Conservation (phyloP, 1,140 invertebrate genomes). For the Choristoneura fumiferana region DNA sequence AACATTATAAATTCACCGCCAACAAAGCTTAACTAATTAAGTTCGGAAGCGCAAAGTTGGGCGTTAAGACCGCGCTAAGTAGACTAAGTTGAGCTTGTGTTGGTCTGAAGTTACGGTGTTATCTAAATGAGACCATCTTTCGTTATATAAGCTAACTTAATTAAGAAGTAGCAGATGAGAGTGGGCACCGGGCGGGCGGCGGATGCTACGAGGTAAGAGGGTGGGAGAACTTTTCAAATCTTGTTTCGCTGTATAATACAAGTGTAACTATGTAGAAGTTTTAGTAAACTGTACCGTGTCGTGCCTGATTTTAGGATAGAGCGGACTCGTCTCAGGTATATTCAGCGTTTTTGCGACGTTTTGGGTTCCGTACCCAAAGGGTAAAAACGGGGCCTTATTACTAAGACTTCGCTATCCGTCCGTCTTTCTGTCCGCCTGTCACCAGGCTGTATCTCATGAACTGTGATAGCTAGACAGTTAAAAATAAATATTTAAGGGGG, state of each 20-base stretch:
- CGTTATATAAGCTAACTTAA: conserved; percentile 80
- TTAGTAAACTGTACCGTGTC: too few species aligned
- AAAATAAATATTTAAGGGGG: too few species aligned
- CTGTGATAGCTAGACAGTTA: too few species aligned
- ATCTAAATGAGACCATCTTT: conserved; percentile 80
- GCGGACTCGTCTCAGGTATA: too few species aligned
- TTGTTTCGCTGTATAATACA: neutral
- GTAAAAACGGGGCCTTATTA: too few species aligned
- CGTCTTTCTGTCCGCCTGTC: too few species aligned
- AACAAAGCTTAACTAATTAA: conserved; percentile 55
- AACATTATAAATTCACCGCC: conserved; percentile 7
- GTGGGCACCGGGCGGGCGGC: conserved; percentile 61
- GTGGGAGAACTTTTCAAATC: conserved; percentile 7
- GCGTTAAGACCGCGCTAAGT: conserved; percentile 64
- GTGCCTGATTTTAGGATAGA: too few species aligned
- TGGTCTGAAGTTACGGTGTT: conserved; percentile 74
- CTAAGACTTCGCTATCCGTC: too few species aligned
- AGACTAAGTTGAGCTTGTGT: conserved; percentile 61
- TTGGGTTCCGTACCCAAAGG: too few species aligned
- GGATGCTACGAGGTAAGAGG: conserved; percentile 46
- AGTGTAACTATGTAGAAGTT: too few species aligned
- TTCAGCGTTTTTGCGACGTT: too few species aligned
- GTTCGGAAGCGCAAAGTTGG: conserved; percentile 49
- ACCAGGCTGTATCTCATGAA: too few species aligned
- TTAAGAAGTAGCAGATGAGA: conserved; percentile 79